Base-by-base conservation (phyloP, 2,113 vertebrate species). In the Drymodes brunneopygia region DNA sequence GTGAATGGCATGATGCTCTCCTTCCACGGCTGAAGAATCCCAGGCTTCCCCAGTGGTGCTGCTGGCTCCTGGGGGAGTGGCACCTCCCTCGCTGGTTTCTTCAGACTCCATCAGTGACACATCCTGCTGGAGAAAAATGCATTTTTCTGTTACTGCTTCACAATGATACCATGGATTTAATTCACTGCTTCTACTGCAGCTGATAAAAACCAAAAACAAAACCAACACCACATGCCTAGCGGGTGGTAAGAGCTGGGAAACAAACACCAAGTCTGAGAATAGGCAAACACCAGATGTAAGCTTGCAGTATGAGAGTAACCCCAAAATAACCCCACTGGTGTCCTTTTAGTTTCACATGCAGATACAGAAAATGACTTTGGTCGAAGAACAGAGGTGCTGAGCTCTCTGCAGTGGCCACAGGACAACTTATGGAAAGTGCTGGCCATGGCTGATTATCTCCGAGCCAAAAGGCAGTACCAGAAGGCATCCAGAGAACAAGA, bases 81-180 rank as follows among this genome's bases (percentile, higher is more conserved):
- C 45, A 29, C 62, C 86, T 96, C 88, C 81, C 27, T 57, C 87
- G 6, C n/a, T 88, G 13, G 84, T 81, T 88, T 97, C 92, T 86
- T 97, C 97, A 83, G 97, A 92, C 81, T 97, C 98, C 98, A 98
- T 98, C 82, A 96, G 95, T 87, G 74, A 84, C 42, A 81, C 94
- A 94, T 96, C 88, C 97, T 98, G 66, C 42, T 73, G 62, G 94
- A 78, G 14, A 90, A 91, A 38, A 95, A 40, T 1, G 5, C 6
- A 47, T 85, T 88, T 77, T 85, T 60, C 69, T 82, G 57, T 86
- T 92, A 94, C 58, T 90, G 38, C 19, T 58, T 58, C 35, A 78
- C 58, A 93, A 78, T 20, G 40, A 72, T 25, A 87, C 0, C 0
- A 44, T 13, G 14, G 35, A 57, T 67, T 33, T 67, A 84, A 84